Base-by-base conservation (phyloP, 2,888 invertebrate species). In the Clusia tigrina region DNA sequence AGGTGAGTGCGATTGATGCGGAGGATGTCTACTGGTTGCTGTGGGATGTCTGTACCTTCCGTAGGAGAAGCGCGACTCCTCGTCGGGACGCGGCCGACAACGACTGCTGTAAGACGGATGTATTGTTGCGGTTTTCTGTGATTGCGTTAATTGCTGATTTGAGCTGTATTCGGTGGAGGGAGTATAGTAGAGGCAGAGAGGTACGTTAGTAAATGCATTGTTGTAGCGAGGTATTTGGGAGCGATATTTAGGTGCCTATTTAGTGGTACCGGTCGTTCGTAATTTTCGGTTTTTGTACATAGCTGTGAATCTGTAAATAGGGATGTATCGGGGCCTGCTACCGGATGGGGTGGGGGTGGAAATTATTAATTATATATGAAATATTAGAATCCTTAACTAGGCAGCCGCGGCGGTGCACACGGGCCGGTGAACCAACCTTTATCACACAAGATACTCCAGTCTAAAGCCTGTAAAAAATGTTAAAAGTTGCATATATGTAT, bases 41-140 rank as follows among this genome's bases (percentile, higher is more conserved):
- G 83, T 85, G 81, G 80, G 85, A 76, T 81, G 86, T 69, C 80
- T 77, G 86, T 87, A 89, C 80, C 89, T 88, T 72, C 87, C 91
- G 87, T 90, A 91, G 70, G 88, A 88, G 85, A 93, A 92, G 76
- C 92, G 89, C 62, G 89, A 85, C 75, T 91, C 91, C 78, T 91
- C 90, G 79, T 90, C 90, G 71, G 85, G 84, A 75, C 88, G 86
- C 77, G 86, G 86, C 81, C 86, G 86, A 82, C 86, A 86, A 80
- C 87, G 85, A 83, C 86, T 86, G 83, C 86, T 87, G 82, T 80
- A 85, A 80, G 84, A 83, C 80, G 84, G 83, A 82, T 84, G 82
- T 78, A 84, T 84, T 78, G 84, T 84, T 78, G 84, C 84, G 69
- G 84, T 84, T 84, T 84, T 84, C 79, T 84, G 84, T 79, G 83